Evolutionary conservation across 2,113 vertebrate genomes (phyloP).

Genomic region (Cheirogaleus medius): DNA sequence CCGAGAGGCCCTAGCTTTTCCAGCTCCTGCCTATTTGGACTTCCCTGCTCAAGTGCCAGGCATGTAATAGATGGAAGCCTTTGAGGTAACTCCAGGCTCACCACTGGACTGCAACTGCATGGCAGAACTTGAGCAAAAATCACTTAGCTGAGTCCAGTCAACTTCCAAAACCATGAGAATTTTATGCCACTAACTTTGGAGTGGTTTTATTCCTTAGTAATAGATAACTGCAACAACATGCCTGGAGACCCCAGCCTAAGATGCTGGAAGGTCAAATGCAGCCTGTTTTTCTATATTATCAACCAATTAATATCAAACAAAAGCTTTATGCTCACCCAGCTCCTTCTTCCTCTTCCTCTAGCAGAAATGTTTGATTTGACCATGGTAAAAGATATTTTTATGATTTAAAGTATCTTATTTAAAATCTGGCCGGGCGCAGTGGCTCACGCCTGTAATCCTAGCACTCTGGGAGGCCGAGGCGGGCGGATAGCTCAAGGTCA

Average conservation of each 20-base stretch:
- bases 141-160: background rate
- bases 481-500: no score
- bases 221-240: background rate
- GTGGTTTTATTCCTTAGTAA: background rate
- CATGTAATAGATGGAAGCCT: background rate
- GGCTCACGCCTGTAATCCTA: no score
- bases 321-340: background rate
- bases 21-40: background rate
- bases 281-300: background rate
- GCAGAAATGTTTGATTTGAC: background rate
- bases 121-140: background rate
- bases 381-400: background rate
- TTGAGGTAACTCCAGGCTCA: background rate
- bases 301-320: constrained; percentile 3
- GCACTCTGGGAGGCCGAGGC: no score
- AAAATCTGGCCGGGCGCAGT: no score
- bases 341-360: background rate
- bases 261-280: background rate
- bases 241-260: background rate
- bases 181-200: background rate
- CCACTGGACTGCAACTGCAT: background rate
- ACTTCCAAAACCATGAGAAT: background rate
- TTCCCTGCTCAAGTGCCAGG: background rate
- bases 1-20: background rate
- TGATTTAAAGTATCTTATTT: background rate